Base-by-base conservation (phyloP, 2,888 invertebrate genomes). In the Thecophora atra region DNA sequence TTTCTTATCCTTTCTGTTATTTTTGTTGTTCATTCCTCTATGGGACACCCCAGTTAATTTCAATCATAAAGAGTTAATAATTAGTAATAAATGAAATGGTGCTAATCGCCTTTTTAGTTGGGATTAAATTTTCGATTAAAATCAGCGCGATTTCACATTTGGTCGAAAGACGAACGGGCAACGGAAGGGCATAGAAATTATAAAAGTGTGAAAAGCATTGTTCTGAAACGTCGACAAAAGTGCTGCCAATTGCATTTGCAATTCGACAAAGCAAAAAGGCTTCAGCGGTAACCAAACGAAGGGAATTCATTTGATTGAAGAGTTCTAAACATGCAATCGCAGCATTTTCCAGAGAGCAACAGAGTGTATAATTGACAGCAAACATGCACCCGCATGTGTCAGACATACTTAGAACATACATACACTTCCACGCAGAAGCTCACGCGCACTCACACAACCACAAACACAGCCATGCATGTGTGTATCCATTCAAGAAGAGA, bases 141-240 rank as follows among this genome's bases (percentile, higher is more conserved):
- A 37, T 37, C 1, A 37, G 1, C 3, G 37, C 1, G 37, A 37
- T 2, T 47, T 47, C 47, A 11, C 0, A n/a, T 47, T n/a, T 17
- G 47, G 4, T 6, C 47, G n/a, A 47, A 11, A 47, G n/a, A 47
- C n/a, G n/a, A n/a, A 47, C 47, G 5, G 8, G 44, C 47, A n/a
- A n/a, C 47, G 5, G 1, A n/a, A 47, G 8, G 13, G 47, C 11
- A 54, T 5, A 54, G 11, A 54, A 21, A 21, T 19, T 21, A 21
- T 24, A 24, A 54, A 54, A 21, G 54, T 54, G 54, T 54, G 54
- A 54, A 54, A 11, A 54, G 5, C 54, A 21, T 54, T 54, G 13
- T 24, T 21, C 54, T 51, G 15, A 5, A n/a, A 51, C 51, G 51
- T 51, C 13, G n/a, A 5, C n/a, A 37, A 37, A 8, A 37, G 47